phyloP scores from a whole-genome alignment of 2,888 invertebrate species.

The Ariolimax columbianus region DNA sequence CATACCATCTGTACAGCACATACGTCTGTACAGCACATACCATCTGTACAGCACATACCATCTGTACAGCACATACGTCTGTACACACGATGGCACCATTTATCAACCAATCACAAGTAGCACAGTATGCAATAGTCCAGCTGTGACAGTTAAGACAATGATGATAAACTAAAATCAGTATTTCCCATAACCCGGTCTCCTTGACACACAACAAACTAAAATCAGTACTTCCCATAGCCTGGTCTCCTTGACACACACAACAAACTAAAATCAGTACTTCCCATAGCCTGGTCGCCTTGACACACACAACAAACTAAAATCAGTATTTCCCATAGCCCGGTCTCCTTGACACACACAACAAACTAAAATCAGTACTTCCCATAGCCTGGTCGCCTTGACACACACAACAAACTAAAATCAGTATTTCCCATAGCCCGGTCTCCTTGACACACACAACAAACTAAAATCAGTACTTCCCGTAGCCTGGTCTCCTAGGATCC shows the following conservation, averaged over 20 bases:
- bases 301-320: background rate
- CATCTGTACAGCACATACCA: too few species aligned
- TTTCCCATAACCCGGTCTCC: slow-evolving; percentile 36
- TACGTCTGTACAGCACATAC: background rate
- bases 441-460: background rate
- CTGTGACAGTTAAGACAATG: background rate
- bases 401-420: background rate
- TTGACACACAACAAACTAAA: background rate
- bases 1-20: background rate
- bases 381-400: too few species aligned
- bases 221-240: slow-evolving; percentile 42
- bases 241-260: too few species aligned
- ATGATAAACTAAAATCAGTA: background rate
- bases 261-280: slow-evolving; percentile 17
- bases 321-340: slow-evolving; percentile 44
- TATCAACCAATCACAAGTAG: background rate
- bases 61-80: too few species aligned
- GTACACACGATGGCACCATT: slow-evolving; percentile 3
- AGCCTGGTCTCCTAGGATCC: slow-evolving; percentile 32
- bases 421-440: slow-evolving; percentile 45
- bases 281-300: too few species aligned
- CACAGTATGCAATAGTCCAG: background rate
- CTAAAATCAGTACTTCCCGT: slow-evolving; percentile 31
- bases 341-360: background rate
- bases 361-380: slow-evolving; percentile 25